A percentile compares a stretch with the other conserved stretches of the same genome.
Evolutionary conservation across 1,140 invertebrate genomes (phyloP).

Genomic region (Bombus pyrosoma): DNA sequence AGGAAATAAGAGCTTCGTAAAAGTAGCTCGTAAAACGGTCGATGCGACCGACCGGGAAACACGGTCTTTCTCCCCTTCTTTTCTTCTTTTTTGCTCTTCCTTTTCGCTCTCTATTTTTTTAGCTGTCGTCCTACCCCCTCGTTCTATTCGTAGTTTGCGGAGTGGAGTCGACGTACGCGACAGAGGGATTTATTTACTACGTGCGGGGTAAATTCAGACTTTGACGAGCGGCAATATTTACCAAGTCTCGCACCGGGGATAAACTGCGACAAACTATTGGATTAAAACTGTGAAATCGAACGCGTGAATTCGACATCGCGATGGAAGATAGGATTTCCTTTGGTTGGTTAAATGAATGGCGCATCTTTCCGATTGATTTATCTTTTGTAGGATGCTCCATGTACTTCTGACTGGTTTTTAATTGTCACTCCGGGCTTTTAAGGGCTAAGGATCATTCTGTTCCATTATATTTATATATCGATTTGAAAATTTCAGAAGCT

Average conservation of each 20-base stretch:
- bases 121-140: too few species aligned
- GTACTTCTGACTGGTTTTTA: neutral
- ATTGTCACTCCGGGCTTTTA: neutral
- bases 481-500: too few species aligned
- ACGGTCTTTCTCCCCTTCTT: neutral
- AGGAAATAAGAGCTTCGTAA: neutral
- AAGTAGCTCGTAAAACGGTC: conserved; percentile 8
- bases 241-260: neutral
- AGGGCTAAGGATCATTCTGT: too few species aligned
- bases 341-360: neutral
- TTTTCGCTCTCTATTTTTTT: neutral
- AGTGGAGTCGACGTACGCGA: neutral
- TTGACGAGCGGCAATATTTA: conserved; percentile 16
- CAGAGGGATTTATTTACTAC: conserved; percentile 30
- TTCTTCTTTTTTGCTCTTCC: neutral
- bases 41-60: neutral
- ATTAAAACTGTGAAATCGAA: conserved; percentile 21
- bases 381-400: too few species aligned
- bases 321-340: neutral
- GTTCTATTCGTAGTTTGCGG: neutral
- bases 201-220: neutral
- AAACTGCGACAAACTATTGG: neutral
- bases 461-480: too few species aligned
- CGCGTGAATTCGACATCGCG: neutral
- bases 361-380: neutral